Evolutionary conservation across 2,113 vertebrate genomes (phyloP).

Genomic region (Tiliqua scincoides): DNA sequence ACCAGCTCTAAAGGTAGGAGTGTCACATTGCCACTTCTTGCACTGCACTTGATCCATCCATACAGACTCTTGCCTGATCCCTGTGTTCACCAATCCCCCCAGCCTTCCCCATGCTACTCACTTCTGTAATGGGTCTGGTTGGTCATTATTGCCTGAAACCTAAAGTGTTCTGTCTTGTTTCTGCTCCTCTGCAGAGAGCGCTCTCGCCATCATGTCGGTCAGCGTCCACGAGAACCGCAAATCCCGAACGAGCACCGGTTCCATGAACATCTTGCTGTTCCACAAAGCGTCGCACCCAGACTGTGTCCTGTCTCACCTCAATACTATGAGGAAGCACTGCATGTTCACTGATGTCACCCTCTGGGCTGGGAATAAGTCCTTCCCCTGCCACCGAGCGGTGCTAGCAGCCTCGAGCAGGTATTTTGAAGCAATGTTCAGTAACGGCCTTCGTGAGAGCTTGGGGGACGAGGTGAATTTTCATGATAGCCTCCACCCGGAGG

Average conservation of each 20-base stretch:
- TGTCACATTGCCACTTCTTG: constrained; percentile 54
- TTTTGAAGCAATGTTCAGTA: constrained; percentile 97
- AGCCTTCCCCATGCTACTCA: no score
- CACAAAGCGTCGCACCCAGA: constrained; percentile 94
- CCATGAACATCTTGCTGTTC: constrained; percentile 92
- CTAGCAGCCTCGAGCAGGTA: constrained; percentile 94
- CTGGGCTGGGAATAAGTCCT: constrained; percentile 90
- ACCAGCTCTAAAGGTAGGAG: constrained; percentile 31
- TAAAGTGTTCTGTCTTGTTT: not conserved
- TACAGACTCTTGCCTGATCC: no score
- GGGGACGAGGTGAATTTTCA: constrained; percentile 91
- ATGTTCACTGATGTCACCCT: constrained; percentile 95
- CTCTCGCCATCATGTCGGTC: constrained; percentile 85
- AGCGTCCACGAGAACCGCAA: constrained; percentile 94
- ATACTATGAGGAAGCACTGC: constrained; percentile 89
- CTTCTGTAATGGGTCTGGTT: not conserved
- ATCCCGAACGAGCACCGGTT: constrained; percentile 90
- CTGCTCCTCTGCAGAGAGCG: constrained; percentile 42
- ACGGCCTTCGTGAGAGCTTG: constrained; percentile 90
- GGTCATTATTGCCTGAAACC: not conserved
- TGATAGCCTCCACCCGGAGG: constrained; percentile 92
- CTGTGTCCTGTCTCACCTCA: constrained; percentile 90
- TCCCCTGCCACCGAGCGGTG: constrained; percentile 92
- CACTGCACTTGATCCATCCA: constrained; percentile 57
- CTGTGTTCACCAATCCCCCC: no score